phyloP scores from a whole-genome alignment of 1,140 invertebrate genomes.

The Streblospio benedicti region DNA sequence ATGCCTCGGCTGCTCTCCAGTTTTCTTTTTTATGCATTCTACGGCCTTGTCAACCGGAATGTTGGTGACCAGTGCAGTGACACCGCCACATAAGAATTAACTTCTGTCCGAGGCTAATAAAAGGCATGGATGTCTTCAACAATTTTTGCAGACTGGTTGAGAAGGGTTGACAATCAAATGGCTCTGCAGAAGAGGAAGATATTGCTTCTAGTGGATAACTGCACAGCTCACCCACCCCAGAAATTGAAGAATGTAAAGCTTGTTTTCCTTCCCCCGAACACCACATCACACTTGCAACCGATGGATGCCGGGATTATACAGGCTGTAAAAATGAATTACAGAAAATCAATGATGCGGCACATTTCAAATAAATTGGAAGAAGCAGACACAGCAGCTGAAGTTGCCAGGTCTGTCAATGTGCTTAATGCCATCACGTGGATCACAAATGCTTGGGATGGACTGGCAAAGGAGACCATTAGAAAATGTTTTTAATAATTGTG shows the following conservation, averaged over 20 bases:
- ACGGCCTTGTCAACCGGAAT: no score
- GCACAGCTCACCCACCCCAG: slow-evolving; percentile 34
- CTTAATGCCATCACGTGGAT: slow-evolving; percentile 9
- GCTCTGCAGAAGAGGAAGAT: no score
- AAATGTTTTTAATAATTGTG: no score
- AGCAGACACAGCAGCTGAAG: background rate
- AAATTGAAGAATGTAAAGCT: slow-evolving; percentile 38
- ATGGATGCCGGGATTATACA: slow-evolving; percentile 46
- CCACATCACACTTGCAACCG: slow-evolving; percentile 43
- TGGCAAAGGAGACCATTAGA: background rate
- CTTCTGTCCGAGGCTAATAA: background rate
- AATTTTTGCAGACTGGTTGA: background rate
- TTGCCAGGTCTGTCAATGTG: slow-evolving; percentile 1
- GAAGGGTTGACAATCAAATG: background rate
- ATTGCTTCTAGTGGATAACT: slow-evolving; percentile 48
- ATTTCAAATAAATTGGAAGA: background rate
- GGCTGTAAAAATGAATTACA: slow-evolving; percentile 23
- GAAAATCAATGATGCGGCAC: background rate
- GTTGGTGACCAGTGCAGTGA: no score
- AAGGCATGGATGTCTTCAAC: slow-evolving; percentile 3
- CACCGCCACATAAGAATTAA: no score
- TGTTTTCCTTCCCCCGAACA: slow-evolving; percentile 46
- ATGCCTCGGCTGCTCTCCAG: no score
- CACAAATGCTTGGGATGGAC: background rate
- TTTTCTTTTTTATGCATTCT: no score